Conservation (phyloP, 2,797 vertebrate species). For the Sternarchorhynchus goeldii region DNA sequence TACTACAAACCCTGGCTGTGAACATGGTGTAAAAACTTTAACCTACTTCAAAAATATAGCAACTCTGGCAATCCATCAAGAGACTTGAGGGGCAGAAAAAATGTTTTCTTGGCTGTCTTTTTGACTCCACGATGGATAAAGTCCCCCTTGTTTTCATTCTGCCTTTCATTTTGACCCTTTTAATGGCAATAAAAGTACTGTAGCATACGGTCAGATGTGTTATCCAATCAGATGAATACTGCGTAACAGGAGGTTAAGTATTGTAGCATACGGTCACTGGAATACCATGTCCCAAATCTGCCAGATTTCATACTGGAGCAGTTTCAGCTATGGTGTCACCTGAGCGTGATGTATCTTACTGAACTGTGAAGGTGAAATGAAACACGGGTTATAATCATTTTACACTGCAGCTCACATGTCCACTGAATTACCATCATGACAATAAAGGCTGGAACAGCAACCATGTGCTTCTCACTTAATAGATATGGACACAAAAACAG, state of each 20-base stretch:
- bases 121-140: neutral
- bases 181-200: neutral
- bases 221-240: neutral
- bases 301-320: conserved; percentile 8
- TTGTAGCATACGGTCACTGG: neutral
- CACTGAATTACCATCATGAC: neutral
- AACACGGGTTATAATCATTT: conserved; percentile 8
- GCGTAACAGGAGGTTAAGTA: conserved; percentile 1
- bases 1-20: neutral
- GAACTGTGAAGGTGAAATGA: neutral
- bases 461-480: neutral
- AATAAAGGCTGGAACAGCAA: neutral
- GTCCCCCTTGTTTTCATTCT: neutral
- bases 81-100: neutral
- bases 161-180: neutral
- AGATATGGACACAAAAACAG: too few relatives aligned
- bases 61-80: neutral
- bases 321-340: conserved; percentile 4
- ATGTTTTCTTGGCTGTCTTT: neutral
- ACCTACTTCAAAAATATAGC: conserved; percentile 2
- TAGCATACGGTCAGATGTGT: too few relatives aligned
- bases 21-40: neutral
- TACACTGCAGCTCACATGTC: neutral
- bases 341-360: conserved; percentile 23
- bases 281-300: conserved; percentile 20